phyloP scores from a whole-genome alignment of 2,797 vertebrate species.

The Oreochromis mossambicus region DNA sequence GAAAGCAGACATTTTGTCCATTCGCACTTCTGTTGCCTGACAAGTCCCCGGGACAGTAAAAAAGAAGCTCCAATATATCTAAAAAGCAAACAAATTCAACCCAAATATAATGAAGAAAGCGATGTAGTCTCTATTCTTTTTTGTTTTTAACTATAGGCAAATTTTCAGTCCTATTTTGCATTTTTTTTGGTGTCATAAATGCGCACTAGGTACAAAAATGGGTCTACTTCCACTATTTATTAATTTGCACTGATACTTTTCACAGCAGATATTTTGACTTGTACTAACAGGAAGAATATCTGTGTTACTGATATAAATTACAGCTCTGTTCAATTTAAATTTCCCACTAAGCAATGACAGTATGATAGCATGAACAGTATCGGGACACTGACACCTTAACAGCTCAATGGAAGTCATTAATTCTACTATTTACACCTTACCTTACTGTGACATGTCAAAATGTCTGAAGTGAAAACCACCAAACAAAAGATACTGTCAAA shows the following conservation, averaged over 20 bases:
- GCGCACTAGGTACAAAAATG: fast-evolving
- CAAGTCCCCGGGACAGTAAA: not conserved
- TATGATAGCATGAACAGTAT: not conserved
- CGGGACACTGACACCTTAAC: not conserved
- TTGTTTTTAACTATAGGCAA: not conserved
- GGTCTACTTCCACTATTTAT: not conserved
- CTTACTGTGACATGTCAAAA: not conserved
- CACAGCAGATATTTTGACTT: not conserved
- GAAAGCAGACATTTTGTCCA: not conserved
- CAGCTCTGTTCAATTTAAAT: not conserved
- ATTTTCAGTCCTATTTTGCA: not conserved
- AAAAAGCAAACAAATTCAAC: not conserved
- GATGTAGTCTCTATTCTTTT: not conserved
- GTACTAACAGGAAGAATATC: not conserved
- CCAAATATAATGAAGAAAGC: not conserved
- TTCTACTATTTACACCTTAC: not conserved
- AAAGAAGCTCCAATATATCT: not conserved
- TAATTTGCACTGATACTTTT: not conserved
- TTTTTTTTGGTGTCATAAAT: not conserved
- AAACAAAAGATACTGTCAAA: not conserved
- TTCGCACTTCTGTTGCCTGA: not conserved
- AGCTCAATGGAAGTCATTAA: not conserved
- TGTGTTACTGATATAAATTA: not conserved
- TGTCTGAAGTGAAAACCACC: not conserved
- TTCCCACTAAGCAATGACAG: not conserved